Conservation (phyloP, 2,797 vertebrate genomes). For the Taeniopygia guttata region DNA sequence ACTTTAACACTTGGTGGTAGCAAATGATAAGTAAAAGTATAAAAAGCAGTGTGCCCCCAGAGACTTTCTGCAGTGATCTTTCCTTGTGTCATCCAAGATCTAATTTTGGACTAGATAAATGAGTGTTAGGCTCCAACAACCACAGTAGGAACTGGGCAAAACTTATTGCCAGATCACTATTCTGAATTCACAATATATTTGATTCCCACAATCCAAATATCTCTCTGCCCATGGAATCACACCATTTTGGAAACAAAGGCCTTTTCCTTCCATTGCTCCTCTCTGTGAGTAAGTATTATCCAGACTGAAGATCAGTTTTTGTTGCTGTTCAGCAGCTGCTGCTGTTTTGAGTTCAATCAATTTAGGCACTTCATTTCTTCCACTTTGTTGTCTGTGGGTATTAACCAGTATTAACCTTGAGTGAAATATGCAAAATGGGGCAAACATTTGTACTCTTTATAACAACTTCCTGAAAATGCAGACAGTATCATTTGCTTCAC, state of each 20-base stretch:
- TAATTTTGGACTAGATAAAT: not conserved
- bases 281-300: not conserved
- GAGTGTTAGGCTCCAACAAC: not conserved
- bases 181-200: not conserved
- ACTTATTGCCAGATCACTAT: fast-evolving
- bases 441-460: not conserved
- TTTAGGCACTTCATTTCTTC: not conserved
- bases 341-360: not conserved
- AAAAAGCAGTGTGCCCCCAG: not conserved
- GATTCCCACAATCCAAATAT: not conserved
- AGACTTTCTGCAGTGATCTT: not conserved
- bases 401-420: not conserved
- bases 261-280: not conserved
- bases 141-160: not conserved
- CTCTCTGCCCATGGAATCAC: not conserved
- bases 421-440: fast-evolving
- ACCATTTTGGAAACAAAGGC: not conserved
- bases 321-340: not conserved
- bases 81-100: not conserved
- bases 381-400: not conserved
- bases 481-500: not conserved
- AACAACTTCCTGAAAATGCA: not conserved
- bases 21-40: not conserved
- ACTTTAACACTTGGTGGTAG: not conserved
- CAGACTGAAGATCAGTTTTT: not conserved